Base-by-base conservation (phyloP, 2,797 vertebrate genomes). In the Acanthis flammea region DNA sequence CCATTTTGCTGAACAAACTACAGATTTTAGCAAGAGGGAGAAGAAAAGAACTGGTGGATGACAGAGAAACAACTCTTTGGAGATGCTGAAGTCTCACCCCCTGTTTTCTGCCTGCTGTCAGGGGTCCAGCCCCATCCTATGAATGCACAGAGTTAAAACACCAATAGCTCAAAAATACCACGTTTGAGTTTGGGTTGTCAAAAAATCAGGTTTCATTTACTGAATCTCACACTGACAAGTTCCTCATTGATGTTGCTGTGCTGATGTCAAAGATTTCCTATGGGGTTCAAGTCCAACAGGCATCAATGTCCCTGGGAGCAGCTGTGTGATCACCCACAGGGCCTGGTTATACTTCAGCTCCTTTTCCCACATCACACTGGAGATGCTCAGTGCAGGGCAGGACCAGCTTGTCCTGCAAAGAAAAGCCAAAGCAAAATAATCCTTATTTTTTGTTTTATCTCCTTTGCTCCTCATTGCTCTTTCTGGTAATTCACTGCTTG, bases 331-430 rank as follows among this genome's bases (percentile, higher is more conserved):
- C 10, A 5, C 53, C 62, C 76, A 9, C 39, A n/a, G 19, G 44
- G 28, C 22, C 8, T 8, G 16, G 13, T 18, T 6, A 2, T 0
- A 0, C 55, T 70, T 28, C 74, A 65, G 44, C 30, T 81, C 50
- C 27, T 75, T 63, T 53, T 45, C 62, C 58, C 39, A 58, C 39
- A 14, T 28, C 57, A 6, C 14, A 4, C 21, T 65, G 35, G 44
- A 42, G 31, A 25, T 7, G 12, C 41, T 10, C 61, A 50, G 6
- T 0, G 1, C 45, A 8, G 2, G n/a, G 50, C 67, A 94, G 86
- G 83, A 74, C 7, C 67, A 54, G 45, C 55, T 82, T 1, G 0
- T 2, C 0, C 55, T 39, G 19, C 2, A 30, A 53, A 58, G 47
- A 35, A 27, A 75, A 73, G 10, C 27, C 48, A 93, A 42, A 90